A percentile compares a stretch with the other conserved stretches of the same genome.
Conservation (phyloP, 2,113 vertebrate genomes). For the Scolopax mira region DNA sequence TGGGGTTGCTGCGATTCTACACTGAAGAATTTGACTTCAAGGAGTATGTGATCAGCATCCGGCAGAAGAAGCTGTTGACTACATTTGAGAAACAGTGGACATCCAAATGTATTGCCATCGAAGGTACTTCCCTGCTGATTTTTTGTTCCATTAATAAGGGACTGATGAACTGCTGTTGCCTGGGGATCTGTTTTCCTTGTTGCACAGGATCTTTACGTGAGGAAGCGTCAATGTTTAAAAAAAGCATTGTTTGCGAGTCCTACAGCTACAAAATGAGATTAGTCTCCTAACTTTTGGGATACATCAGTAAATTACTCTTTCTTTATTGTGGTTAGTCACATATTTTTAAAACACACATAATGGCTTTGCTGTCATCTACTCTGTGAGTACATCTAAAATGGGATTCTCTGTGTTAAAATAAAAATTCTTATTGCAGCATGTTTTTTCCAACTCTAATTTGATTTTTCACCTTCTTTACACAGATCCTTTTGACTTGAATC, state of each 20-base stretch:
- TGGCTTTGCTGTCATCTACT: neutral
- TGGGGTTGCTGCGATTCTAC: constrained; percentile 94
- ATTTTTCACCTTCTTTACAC: constrained; percentile 8
- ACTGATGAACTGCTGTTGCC: neutral
- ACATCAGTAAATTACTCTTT: neutral
- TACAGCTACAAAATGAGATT: neutral
- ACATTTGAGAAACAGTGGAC: constrained; percentile 99
- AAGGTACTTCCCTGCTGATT: constrained; percentile 78
- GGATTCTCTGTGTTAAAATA: neutral
- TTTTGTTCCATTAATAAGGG: neutral
- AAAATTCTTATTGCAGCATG: neutral
- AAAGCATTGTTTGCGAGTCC: neutral
- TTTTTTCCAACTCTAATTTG: neutral
- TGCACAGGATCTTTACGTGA: neutral
- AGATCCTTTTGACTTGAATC: constrained; percentile 99
- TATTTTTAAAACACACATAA: neutral
- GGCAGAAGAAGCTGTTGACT: constrained; percentile 92
- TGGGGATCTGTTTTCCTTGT: neutral
- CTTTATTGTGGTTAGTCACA: neutral
- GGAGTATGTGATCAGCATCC: constrained; percentile 96
- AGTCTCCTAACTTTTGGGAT: neutral
- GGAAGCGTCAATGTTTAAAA: neutral
- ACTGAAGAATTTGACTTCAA: constrained; percentile 99
- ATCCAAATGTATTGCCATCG: constrained; percentile 97
- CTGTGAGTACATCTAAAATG: neutral